Percentiles rank a stretch among this genome's conserved stretches.
These are phyloP conservation scores for Rhopilema esculentum DNA, from an alignment of 30 jellyfish, hydroid and myxozoan genomes.

Conservation along the genomic window DNA sequence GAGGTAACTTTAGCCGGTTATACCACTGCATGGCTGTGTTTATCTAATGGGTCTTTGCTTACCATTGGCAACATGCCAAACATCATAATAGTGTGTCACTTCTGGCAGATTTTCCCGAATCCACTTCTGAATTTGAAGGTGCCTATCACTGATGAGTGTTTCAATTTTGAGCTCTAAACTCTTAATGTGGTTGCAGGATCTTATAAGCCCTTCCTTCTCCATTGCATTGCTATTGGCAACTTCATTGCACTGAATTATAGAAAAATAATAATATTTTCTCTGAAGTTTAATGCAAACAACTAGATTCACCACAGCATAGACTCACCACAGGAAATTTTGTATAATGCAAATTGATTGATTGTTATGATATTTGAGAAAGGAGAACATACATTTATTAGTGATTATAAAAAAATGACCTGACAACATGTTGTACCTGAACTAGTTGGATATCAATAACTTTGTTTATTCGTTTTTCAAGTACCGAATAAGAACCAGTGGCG, in stretches of 20 bases:
- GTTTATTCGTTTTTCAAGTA: constrained; percentile 18
- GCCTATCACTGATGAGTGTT: background rate
- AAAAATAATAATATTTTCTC: background rate
- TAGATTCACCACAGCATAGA: background rate
- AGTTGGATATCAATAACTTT: constrained; percentile 11
- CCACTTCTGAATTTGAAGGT: constrained; percentile 10
- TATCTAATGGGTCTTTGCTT: background rate
- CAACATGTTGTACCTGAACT: constrained; percentile 15
- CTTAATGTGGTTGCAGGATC: background rate
- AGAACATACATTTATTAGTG: background rate
- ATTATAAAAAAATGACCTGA: background rate
- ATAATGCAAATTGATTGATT: background rate
- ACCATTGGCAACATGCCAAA: constrained; percentile 17
- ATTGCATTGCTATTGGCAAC: constrained; percentile 16
- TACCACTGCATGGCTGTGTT: background rate
- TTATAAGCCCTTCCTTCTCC: constrained; percentile 6
- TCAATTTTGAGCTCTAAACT: background rate
- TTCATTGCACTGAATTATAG: background rate
- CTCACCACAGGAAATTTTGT: background rate
- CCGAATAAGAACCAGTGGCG: constrained; percentile 19
- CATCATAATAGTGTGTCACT: constrained; percentile 2
- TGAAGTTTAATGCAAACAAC: background rate
- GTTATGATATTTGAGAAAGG: background rate
- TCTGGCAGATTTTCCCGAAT: constrained; percentile 1
- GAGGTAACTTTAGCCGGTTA: background rate